Evolutionary conservation across 1,140 invertebrate species (phyloP).

Genomic region (Ylistrum balloti): DNA sequence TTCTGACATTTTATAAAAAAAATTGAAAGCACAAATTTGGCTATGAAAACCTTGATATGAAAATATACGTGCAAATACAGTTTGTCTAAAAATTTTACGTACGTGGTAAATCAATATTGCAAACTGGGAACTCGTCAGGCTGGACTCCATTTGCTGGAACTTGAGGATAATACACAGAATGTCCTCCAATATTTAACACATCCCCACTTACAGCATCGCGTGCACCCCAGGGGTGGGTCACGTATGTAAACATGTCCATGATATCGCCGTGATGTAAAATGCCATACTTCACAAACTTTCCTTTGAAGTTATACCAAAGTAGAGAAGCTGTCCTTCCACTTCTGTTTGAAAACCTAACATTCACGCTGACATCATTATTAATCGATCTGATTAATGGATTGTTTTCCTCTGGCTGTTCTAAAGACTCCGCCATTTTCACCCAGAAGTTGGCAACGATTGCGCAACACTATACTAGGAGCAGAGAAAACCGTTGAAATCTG

Average conservation of each 20-base stretch:
- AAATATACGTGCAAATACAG: too few species aligned
- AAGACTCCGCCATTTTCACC: background rate
- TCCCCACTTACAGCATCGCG: constrained; percentile 43
- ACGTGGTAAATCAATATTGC: background rate
- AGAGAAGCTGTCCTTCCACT: constrained; percentile 49
- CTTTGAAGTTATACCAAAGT: constrained; percentile 50
- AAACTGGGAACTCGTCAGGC: background rate
- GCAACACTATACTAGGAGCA: too few species aligned
- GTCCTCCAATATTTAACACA: constrained; percentile 7
- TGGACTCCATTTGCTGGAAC: background rate
- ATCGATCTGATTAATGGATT: background rate
- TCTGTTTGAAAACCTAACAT: constrained; percentile 44
- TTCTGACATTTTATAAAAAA: too few species aligned
- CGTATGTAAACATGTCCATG: constrained; percentile 48
- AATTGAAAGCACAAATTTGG: too few species aligned
- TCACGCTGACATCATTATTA: constrained; percentile 2
- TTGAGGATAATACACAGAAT: constrained; percentile 40
- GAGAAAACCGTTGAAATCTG: too few species aligned
- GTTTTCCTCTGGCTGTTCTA: background rate
- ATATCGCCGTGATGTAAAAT: constrained; percentile 42
- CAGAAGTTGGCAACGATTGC: too few species aligned
- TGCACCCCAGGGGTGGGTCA: constrained; percentile 54
- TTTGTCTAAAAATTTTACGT: too few species aligned
- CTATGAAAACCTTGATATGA: too few species aligned
- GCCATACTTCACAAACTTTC: constrained; percentile 46